Conservation (phyloP, 1,140 invertebrate species). For the Scaptodrosophila lebanonensis region DNA sequence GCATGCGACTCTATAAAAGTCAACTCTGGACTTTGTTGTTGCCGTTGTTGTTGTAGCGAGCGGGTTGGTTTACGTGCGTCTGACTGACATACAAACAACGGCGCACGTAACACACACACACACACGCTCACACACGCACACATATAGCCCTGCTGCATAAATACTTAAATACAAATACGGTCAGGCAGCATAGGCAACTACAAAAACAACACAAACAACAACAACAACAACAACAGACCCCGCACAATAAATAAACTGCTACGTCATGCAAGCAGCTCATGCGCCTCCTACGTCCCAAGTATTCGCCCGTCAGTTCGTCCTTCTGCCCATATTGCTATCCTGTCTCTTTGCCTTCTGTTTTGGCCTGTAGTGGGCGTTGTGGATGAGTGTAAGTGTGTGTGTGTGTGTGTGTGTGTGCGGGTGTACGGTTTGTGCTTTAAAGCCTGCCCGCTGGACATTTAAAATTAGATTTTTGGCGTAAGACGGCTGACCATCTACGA, state of each 20-base stretch:
- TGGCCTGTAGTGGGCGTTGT: no score
- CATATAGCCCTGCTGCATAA: constrained; percentile 35
- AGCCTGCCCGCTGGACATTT: constrained; percentile 32
- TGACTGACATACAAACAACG: constrained; percentile 44
- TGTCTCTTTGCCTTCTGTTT: no score
- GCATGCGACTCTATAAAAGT: constrained; percentile 77
- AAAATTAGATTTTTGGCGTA: constrained; percentile 56
- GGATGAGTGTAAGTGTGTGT: no score
- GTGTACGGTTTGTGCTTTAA: constrained; percentile 12
- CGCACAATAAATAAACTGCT: constrained; percentile 70
- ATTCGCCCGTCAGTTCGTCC: background rate
- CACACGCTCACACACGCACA: constrained; percentile 19
- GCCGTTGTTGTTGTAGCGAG: constrained; percentile 21
- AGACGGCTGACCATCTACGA: constrained; percentile 12
- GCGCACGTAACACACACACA: constrained; percentile 28
- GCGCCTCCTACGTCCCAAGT: constrained; percentile 3
- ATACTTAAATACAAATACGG: constrained; percentile 21
- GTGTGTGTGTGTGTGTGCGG: no score
- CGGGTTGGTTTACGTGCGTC: constrained; percentile 38
- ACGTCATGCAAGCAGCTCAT: constrained; percentile 53
- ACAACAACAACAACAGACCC: constrained; percentile 46
- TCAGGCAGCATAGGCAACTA: background rate
- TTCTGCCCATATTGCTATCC: background rate
- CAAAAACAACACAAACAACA: no score
- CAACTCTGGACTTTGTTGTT: constrained; percentile 75